Evolutionary conservation across 1,140 invertebrate genomes (phyloP).

Genomic region (Drosophila sproati): DNA sequence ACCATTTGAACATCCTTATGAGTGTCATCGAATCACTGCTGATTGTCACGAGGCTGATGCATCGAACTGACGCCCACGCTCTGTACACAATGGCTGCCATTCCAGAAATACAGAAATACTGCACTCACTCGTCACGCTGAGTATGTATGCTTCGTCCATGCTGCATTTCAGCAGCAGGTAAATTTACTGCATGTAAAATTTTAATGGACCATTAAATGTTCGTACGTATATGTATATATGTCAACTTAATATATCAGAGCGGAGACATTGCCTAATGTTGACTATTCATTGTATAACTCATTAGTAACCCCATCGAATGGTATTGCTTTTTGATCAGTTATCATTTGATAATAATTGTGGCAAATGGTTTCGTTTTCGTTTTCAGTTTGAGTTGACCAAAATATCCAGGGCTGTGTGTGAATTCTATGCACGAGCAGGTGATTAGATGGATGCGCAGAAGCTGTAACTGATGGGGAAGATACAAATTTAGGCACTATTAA

Average conservation of each 20-base stretch:
- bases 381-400: constrained; percentile 10
- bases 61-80: neutral
- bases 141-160: neutral
- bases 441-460: constrained; percentile 66
- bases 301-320: neutral
- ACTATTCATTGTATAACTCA: constrained; percentile 22
- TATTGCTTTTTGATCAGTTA: constrained; percentile 1
- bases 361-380: constrained; percentile 16
- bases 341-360: constrained; percentile 25
- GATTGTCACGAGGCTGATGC: neutral
- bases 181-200: neutral
- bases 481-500: constrained; percentile 74
- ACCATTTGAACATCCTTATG: neutral
- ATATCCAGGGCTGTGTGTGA: constrained; percentile 5
- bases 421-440: constrained; percentile 56
- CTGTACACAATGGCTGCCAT: neutral
- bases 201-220: neutral
- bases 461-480: constrained; percentile 34
- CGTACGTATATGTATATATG: neutral
- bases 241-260: constrained; percentile 8
- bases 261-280: constrained; percentile 30
- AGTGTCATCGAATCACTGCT: neutral
- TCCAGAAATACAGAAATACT: constrained; percentile 19
- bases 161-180: neutral
- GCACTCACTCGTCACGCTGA: neutral